These are phyloP conservation scores for Molossus alvarezi DNA, from an alignment of 2,797 vertebrate species.

Conservation along the genomic window DNA sequence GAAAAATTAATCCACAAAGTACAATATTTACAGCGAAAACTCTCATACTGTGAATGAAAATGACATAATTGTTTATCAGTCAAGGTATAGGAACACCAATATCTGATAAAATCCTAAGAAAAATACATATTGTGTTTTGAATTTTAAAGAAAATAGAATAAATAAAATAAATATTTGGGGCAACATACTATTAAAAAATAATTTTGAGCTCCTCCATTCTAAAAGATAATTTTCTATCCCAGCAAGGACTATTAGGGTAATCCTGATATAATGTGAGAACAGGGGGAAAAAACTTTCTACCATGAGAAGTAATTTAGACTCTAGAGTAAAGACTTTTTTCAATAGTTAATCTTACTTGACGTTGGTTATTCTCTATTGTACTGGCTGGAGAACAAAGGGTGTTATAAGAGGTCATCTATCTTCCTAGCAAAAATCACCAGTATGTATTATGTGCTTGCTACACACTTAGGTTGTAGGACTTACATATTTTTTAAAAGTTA, in stretches of 20 bases:
- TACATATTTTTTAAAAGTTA: not conserved
- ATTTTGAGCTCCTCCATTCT: not conserved
- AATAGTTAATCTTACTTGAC: conserved; percentile 27
- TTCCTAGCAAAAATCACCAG: conserved; percentile 2
- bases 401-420: not conserved
- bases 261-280: conserved; percentile 3
- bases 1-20: not conserved
- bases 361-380: not conserved
- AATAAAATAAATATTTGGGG: not conserved
- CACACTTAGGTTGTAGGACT: not conserved
- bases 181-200: conserved; percentile 17
- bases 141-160: conserved; percentile 41
- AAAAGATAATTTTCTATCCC: conserved; percentile 39
- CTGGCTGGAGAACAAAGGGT: not conserved
- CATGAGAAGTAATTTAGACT: conserved; percentile 9
- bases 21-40: not conserved
- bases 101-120: not conserved
- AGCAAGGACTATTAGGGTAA: not conserved
- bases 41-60: not conserved
- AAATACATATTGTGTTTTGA: not conserved
- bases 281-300: not conserved
- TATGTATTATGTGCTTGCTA: not conserved
- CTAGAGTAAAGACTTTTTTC: not conserved
- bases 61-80: not conserved
- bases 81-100: not conserved